phyloP scores from a whole-genome alignment of 1,140 invertebrate species.

The Cyclargus thomasi region DNA sequence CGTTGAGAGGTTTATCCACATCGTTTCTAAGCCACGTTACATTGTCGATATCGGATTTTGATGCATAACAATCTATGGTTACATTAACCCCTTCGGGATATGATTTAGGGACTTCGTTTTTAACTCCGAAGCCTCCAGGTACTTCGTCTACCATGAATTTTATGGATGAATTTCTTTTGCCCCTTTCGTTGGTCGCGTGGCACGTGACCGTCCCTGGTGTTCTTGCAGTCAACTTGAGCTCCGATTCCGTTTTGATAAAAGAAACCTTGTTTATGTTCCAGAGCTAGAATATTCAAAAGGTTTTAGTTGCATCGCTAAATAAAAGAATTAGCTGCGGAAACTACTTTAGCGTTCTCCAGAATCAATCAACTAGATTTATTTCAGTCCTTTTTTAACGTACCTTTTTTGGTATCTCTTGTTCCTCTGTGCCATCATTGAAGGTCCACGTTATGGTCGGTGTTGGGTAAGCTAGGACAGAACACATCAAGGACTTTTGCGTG shows the following conservation, averaged over 20 bases:
- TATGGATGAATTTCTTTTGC: background rate
- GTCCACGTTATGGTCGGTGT: slow-evolving; percentile 43
- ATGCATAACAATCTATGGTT: slow-evolving; percentile 46
- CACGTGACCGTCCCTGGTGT: slow-evolving; percentile 49
- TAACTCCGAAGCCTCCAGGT: slow-evolving; percentile 48
- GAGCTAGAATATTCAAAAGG: background rate
- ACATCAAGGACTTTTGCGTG: slow-evolving; percentile 34
- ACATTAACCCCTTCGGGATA: slow-evolving; percentile 46
- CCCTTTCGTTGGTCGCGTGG: slow-evolving; percentile 31
- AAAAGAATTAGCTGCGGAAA: too few relatives aligned
- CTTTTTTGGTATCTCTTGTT: slow-evolving; percentile 20
- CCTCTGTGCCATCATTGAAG: slow-evolving; percentile 33
- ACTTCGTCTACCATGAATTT: slow-evolving; percentile 50
- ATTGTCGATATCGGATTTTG: slow-evolving; percentile 44
- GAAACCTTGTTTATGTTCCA: background rate
- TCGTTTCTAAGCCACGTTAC: slow-evolving; percentile 35
- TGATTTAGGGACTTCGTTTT: slow-evolving; percentile 27
- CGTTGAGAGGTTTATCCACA: background rate
- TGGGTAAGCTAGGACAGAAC: slow-evolving; percentile 48
- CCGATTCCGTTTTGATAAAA: slow-evolving; percentile 36
- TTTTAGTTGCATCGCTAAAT: background rate
- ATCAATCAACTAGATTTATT: too few relatives aligned
- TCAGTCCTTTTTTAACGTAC: background rate
- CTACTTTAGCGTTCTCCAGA: too few relatives aligned
- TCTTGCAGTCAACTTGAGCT: slow-evolving; percentile 31